phyloP scores from a whole-genome alignment of 2,888 invertebrate genomes.

The Molorchus minor region DNA sequence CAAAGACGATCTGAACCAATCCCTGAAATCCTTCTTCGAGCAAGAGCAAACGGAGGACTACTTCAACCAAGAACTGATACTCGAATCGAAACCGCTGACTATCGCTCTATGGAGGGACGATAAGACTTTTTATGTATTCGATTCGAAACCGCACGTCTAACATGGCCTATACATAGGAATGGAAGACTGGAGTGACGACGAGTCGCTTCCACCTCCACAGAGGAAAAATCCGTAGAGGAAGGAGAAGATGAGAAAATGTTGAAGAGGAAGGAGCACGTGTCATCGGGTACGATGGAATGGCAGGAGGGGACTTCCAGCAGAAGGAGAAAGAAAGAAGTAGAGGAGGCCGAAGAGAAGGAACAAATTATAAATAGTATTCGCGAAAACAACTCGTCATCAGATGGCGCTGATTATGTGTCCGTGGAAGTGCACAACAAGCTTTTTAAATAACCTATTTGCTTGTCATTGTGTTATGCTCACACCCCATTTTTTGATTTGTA shows the following conservation, averaged over 20 bases:
- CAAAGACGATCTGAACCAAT: conserved; percentile 38
- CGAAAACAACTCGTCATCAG: no score
- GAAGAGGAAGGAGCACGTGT: conserved; percentile 1
- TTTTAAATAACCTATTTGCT: no score
- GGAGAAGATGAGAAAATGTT: conserved; percentile 10
- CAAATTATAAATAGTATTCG: no score
- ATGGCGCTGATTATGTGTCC: no score
- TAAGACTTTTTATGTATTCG: conserved; percentile 55
- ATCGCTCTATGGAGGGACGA: conserved; percentile 57
- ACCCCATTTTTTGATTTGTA: no score
- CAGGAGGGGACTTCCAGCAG: conserved; percentile 19
- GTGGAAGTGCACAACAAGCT: no score
- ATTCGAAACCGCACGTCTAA: conserved; percentile 57
- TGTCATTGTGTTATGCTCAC: no score
- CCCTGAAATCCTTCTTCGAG: conserved; percentile 39
- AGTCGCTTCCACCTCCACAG: neutral
- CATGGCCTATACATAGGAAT: conserved; percentile 54
- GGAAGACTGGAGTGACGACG: conserved; percentile 54
- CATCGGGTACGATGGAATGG: neutral
- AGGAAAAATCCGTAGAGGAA: conserved; percentile 6
- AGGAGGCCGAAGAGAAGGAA: conserved; percentile 24
- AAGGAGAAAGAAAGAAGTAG: conserved; percentile 27
- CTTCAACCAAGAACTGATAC: conserved; percentile 43
- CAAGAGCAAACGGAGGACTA: conserved; percentile 35
- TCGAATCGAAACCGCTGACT: conserved; percentile 52